These are phyloP conservation scores for Heliconius charithonia DNA, from an alignment of 2,888 invertebrate genomes.

Conservation along the genomic window DNA sequence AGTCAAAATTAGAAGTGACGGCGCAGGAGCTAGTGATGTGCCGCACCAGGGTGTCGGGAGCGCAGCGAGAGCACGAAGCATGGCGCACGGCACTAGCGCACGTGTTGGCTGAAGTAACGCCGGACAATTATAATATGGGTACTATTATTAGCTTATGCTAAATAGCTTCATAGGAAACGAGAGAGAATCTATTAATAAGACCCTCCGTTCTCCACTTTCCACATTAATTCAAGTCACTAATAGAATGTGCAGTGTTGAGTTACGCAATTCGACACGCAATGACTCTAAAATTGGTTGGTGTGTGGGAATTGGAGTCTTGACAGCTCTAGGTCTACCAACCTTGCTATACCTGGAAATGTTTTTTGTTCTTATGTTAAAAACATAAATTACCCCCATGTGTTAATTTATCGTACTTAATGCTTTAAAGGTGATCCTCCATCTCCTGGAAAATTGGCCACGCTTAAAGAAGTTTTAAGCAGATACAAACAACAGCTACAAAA, in stretches of 20 bases:
- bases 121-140: conserved; percentile 67
- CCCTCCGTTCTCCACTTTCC: too few relatives aligned
- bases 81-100: conserved; percentile 72
- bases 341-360: too few relatives aligned
- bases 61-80: conserved; percentile 71
- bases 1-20: conserved; percentile 77
- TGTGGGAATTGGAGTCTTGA: too few relatives aligned
- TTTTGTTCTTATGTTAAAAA: neutral
- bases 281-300: too few relatives aligned
- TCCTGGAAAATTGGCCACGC: conserved; percentile 71
- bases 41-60: conserved; percentile 64
- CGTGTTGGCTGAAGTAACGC: conserved; percentile 67
- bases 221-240: too few relatives aligned
- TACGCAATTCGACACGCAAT: too few relatives aligned
- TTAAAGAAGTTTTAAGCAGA: conserved; percentile 72
- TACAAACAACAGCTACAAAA: conserved; percentile 74
- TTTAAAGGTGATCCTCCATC: conserved; percentile 70
- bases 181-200: too few relatives aligned
- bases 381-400: neutral
- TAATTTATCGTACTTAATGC: conserved; percentile 8
- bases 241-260: too few relatives aligned
- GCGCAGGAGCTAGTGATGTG: conserved; percentile 74
- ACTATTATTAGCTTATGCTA: conserved; percentile 29
- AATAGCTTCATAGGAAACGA: neutral
- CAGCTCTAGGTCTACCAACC: too few relatives aligned